phyloP scores from a whole-genome alignment of 2,113 vertebrate genomes.

The Protobothrops mucrosquamatus region DNA sequence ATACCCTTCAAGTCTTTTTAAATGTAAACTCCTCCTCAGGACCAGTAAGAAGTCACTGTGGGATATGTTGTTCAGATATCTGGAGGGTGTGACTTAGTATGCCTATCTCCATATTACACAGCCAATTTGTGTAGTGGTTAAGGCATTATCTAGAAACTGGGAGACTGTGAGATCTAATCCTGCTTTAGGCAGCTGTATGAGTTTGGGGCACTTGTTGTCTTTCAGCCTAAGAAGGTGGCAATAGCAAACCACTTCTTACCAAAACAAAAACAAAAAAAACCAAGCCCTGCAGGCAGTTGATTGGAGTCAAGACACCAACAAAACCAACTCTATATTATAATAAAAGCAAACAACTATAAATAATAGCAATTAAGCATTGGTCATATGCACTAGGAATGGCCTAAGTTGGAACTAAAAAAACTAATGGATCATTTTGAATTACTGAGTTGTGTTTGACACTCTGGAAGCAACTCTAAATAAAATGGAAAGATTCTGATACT shows the following conservation, averaged over 20 bases:
- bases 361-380: conserved; percentile 41
- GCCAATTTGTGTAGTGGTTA: neutral
- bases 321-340: neutral
- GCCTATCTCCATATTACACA: neutral
- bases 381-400: neutral
- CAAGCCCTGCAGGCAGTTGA: neutral
- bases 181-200: neutral
- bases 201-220: neutral
- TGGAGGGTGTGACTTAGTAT: neutral
- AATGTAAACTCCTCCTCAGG: neutral
- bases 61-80: neutral
- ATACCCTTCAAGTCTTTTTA: neutral
- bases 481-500: neutral
- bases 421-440: neutral
- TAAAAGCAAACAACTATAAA: conserved; percentile 15
- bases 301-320: neutral
- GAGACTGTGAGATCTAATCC: neutral
- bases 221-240: neutral
- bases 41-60: neutral
- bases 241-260: neutral
- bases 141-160: neutral
- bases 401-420: neutral
- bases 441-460: neutral
- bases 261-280: neutral
- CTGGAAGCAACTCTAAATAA: neutral